These are phyloP conservation scores for Acropora yongei DNA, from an alignment of 64 coral and sea anemone species.

Conservation along the genomic window DNA sequence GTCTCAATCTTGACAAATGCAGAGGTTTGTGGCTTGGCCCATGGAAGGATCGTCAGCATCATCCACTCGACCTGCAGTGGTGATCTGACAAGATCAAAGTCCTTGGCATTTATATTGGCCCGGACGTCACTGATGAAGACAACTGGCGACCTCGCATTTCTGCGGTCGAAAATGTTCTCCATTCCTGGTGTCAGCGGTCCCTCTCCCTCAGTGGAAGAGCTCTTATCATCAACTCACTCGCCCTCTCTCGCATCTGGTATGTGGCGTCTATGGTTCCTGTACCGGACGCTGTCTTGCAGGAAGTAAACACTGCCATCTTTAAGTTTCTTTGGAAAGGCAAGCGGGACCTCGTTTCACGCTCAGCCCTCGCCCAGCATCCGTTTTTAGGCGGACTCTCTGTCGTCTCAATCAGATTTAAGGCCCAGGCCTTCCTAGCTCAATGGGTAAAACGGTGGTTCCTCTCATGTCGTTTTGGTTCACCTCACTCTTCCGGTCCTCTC, in stretches of 20 bases:
- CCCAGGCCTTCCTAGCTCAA: neutral
- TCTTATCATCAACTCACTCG: neutral
- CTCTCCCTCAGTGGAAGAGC: neutral
- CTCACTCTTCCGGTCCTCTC: neutral
- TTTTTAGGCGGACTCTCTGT: neutral
- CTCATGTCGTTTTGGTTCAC: neutral
- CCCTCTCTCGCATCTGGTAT: neutral
- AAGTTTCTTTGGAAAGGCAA: neutral
- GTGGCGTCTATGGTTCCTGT: neutral
- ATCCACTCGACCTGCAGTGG: neutral
- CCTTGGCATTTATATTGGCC: conserved; percentile 2
- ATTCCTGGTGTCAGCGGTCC: neutral
- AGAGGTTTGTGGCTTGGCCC: conserved; percentile 27
- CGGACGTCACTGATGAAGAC: neutral
- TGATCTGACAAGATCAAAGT: neutral
- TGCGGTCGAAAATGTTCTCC: neutral
- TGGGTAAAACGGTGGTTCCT: neutral
- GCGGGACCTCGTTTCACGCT: neutral
- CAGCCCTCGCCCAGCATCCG: neutral
- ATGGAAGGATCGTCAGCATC: neutral
- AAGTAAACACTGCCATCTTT: neutral
- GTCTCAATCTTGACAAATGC: neutral
- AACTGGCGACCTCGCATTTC: conserved; percentile 7
- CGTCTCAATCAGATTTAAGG: neutral
- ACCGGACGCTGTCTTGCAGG: neutral